These are phyloP conservation scores for Siniperca scherzeri DNA, from an alignment of 2,797 vertebrate genomes.

Conservation along the genomic window DNA sequence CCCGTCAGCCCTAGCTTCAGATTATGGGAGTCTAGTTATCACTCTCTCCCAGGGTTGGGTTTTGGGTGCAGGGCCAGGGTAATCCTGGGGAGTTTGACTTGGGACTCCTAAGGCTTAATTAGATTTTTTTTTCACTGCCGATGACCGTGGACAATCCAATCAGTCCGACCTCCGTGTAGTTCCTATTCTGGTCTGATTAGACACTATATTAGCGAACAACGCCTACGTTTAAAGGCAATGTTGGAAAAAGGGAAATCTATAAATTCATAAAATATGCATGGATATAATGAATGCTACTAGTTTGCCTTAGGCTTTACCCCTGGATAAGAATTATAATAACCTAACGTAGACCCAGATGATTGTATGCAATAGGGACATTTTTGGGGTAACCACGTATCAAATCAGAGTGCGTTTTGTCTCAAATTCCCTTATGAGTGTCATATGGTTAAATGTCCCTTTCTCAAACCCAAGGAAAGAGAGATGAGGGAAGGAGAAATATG, in stretches of 20 bases:
- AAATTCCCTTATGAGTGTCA: no score
- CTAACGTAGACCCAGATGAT: not conserved
- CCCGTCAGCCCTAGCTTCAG: slow-evolving; percentile 52
- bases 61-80: slow-evolving; percentile 72
- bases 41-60: slow-evolving; percentile 75
- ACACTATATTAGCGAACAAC: slow-evolving; percentile 26
- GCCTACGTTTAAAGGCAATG: slow-evolving; percentile 44
- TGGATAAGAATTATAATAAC: slow-evolving; percentile 12
- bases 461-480: not conserved
- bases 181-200: slow-evolving; percentile 61
- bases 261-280: slow-evolving; percentile 51
- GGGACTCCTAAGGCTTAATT: slow-evolving; percentile 78
- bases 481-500: not conserved
- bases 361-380: slow-evolving; percentile 4
- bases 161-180: slow-evolving; percentile 69
- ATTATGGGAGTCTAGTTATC: slow-evolving; percentile 83
- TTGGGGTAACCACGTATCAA: not conserved
- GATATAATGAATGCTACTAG: slow-evolving; percentile 20
- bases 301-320: slow-evolving; percentile 19
- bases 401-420: not conserved
- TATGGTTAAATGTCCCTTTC: slow-evolving; percentile 5
- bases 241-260: slow-evolving; percentile 38
- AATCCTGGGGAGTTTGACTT: slow-evolving; percentile 80
- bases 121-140: slow-evolving; percentile 71
- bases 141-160: slow-evolving; percentile 82